Conservation (phyloP, 1,140 invertebrate genomes). For the Trinorchestia longiramus region DNA sequence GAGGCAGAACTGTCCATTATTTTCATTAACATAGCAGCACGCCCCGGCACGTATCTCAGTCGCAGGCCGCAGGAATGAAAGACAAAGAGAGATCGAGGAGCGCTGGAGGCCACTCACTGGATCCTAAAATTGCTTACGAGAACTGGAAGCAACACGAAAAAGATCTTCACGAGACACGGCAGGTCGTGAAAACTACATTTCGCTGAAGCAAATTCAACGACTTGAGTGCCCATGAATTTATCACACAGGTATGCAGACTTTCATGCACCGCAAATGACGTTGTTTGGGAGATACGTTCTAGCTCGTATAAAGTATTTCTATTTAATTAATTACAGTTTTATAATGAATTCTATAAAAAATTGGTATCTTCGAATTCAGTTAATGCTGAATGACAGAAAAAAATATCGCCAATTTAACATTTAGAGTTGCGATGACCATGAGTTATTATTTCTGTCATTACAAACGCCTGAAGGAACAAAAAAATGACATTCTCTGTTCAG, state of each 20-base stretch:
- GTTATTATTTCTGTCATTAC: neutral
- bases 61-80: neutral
- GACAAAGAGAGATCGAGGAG: neutral
- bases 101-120: neutral
- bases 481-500: neutral
- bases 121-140: neutral
- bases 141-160: neutral
- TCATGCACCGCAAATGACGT: neutral
- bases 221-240: neutral
- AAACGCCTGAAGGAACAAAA: neutral
- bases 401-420: neutral
- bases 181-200: neutral
- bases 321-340: neutral
- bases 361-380: neutral
- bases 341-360: too few relatives aligned
- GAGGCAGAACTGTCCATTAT: neutral
- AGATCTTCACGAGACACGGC: neutral
- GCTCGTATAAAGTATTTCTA: neutral
- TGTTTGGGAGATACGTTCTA: neutral
- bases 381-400: neutral
- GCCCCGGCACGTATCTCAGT: neutral
- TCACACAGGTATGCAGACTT: neutral
- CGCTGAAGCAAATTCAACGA: neutral
- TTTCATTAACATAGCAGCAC: constrained; percentile 1
- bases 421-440: neutral